Base-by-base conservation (phyloP, 2,888 invertebrate species). In the Lysandra bellargus region DNA sequence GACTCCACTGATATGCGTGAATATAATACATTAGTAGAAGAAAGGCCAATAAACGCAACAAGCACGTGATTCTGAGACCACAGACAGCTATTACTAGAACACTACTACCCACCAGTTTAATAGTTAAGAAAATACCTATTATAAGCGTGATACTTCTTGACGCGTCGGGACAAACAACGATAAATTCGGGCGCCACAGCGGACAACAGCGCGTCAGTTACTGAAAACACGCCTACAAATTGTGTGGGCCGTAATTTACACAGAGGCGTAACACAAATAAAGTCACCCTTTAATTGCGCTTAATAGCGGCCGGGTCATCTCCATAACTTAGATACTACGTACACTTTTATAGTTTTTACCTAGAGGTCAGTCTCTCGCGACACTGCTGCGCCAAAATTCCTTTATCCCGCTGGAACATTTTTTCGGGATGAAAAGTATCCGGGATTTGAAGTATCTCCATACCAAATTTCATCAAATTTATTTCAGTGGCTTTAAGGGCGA, bases 121-220 rank as follows among this genome's bases (percentile, higher is more conserved):
- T 9, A 44, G 44, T 44, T 44, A 44, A 44, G 49, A 3, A 9
- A 2, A 12, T 49, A 49, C 9, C 9, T 64, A 64, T 64, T 64
- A 64, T 37, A 37, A 69, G 23, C 44, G 4, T 30, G 75, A 23
- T 75, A 49, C 9, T 75, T 76, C 76, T 23, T 57, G 76, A 76
- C 76, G 53, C 53, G 76, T 14, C 33, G 57, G 76, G 84, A 85
- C 86, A 87, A 89, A 89, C 90, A 89, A 84, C 88, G 81, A 91
- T 92, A 91, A 91, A 92, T 92, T 89, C 85, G 84, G 79, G 83
- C 79, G 85, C 87, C 85, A 75, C 80, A 81, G 83, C 85, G 87
- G 87, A 88, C 87, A 83, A 82, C 80, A 81, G 79, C 78, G 80
- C 78, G 82, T 81, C 79, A 79, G 80, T 79, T 81, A 79, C 80